These are phyloP conservation scores for Dendropsophus ebraccatus DNA, from an alignment of 2,113 vertebrate species.

Conservation along the genomic window DNA sequence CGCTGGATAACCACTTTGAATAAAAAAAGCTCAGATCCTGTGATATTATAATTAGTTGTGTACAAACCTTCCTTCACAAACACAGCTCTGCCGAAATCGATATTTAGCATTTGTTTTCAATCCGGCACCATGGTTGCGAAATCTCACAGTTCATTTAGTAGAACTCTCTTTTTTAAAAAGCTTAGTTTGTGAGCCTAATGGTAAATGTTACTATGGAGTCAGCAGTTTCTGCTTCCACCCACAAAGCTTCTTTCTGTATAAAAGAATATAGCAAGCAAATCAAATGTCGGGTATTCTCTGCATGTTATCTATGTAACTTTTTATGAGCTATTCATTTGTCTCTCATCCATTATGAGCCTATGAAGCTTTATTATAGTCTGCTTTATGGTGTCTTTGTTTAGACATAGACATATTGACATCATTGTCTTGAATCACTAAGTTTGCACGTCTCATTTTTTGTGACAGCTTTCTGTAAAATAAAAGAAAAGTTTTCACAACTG, in stretches of 20 bases:
- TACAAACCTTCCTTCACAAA: not conserved
- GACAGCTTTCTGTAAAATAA: not conserved
- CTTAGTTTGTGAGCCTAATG: constrained; percentile 2
- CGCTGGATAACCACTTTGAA: no score
- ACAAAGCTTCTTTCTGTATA: not conserved
- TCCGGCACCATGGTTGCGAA: no score
- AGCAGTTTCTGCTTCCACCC: not conserved
- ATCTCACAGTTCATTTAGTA: not conserved
- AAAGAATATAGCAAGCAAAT: not conserved
- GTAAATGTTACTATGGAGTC: not conserved
- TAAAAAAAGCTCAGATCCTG: not conserved
- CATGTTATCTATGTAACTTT: not conserved
- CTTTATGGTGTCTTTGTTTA: not conserved
- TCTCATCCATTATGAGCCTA: not conserved
- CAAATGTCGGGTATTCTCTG: not conserved
- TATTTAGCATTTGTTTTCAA: no score
- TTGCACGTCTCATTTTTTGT: not conserved
- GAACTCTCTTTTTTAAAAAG: no score
- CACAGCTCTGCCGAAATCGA: not conserved
- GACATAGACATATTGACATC: not conserved
- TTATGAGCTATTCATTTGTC: not conserved
- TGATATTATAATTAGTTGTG: not conserved
- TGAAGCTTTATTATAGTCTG: not conserved
- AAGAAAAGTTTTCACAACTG: not conserved
- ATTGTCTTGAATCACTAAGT: not conserved